phyloP scores from a whole-genome alignment of 2,113 vertebrate genomes.

The Corydoras sp. region DNA sequence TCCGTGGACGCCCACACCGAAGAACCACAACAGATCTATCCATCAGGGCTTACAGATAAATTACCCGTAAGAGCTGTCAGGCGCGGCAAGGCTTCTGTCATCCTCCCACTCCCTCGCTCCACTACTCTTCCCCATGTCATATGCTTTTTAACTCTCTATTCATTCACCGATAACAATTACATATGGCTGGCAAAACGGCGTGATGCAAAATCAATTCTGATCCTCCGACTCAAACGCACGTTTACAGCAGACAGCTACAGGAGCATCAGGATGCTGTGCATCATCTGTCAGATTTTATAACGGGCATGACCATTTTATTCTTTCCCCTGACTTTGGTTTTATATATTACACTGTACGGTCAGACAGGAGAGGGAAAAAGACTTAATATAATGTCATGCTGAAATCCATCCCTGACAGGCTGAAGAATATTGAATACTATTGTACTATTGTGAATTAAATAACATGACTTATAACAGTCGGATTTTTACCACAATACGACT shows the following conservation, averaged over 20 bases:
- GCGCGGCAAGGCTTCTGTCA: slow-evolving; percentile 13
- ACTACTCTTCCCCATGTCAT: slow-evolving; percentile 17
- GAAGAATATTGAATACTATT: too few species aligned
- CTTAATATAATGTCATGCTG: too few species aligned
- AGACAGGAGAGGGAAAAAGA: too few species aligned
- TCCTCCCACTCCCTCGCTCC: slow-evolving; percentile 20
- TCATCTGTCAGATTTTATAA: slow-evolving; percentile 4
- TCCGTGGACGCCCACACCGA: slow-evolving; percentile 11
- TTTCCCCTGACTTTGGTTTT: neutral
- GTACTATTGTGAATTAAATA: too few species aligned
- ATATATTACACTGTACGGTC: neutral
- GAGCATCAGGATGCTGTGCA: neutral
- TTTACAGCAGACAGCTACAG: neutral
- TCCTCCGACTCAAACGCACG: neutral
- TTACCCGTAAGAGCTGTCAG: slow-evolving; percentile 25
- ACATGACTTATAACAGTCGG: too few species aligned
- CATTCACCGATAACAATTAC: slow-evolving; percentile 25
- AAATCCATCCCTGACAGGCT: too few species aligned
- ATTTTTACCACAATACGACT: too few species aligned
- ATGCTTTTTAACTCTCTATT: slow-evolving; percentile 24
- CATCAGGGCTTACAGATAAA: slow-evolving; percentile 37
- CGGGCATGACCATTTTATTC: neutral
- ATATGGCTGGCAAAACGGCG: slow-evolving; percentile 3
- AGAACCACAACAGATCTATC: slow-evolving; percentile 39
- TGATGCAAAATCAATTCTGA: neutral